A percentile compares a stretch with the other conserved stretches of the same genome.
Conservation (phyloP, 2,113 vertebrate species). For the Bothrops jararaca region DNA sequence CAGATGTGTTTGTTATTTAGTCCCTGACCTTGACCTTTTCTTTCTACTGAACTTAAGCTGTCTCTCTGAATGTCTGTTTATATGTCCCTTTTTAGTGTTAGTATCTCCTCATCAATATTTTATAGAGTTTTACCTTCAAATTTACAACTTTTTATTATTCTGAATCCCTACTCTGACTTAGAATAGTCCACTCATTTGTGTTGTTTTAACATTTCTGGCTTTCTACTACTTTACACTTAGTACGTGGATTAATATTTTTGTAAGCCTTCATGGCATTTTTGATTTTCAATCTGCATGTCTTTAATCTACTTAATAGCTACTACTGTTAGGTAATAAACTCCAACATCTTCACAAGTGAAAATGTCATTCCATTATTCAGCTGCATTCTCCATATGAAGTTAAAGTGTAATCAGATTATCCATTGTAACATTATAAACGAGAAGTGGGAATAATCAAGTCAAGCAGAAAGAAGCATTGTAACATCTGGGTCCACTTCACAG, state of each 20-base stretch:
- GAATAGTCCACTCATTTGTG: not conserved
- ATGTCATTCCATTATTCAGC: constrained; percentile 10
- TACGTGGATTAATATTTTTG: not conserved
- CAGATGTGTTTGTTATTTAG: not conserved
- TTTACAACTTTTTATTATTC: not conserved
- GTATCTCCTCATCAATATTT: not conserved
- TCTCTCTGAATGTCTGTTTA: not conserved
- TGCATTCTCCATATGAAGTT: constrained; percentile 1
- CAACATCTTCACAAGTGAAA: constrained; percentile 5
- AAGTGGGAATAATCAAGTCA: not conserved
- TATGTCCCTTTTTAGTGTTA: not conserved
- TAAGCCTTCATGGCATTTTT: not conserved
- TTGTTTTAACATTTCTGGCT: not conserved
- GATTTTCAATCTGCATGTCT: not conserved
- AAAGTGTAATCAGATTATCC: constrained; percentile 12
- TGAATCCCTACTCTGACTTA: not conserved
- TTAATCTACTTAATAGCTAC: not conserved
- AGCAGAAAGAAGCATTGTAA: not conserved
- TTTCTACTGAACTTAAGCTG: not conserved
- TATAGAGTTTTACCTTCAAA: not conserved
- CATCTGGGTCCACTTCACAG: not conserved
- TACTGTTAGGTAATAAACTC: constrained; percentile 1
- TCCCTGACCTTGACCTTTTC: not conserved
- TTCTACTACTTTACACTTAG: not conserved
- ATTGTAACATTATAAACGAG: not conserved